Conservation (phyloP, 2,797 vertebrate species). For the Crax fasciolata region DNA sequence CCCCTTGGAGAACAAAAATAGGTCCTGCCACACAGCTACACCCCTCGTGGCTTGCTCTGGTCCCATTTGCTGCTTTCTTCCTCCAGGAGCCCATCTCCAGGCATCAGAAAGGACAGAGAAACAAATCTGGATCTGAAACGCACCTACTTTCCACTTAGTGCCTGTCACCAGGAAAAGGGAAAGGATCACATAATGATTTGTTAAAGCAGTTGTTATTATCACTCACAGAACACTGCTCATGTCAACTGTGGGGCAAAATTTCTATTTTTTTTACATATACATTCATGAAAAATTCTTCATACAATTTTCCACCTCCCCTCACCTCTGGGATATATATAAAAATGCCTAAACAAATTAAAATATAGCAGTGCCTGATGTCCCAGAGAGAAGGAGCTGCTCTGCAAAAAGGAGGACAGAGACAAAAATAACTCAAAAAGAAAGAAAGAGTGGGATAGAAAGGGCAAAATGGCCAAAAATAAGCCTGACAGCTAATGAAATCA, state of each 20-base stretch:
- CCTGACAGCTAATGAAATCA: conserved; percentile 49
- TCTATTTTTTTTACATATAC: neutral
- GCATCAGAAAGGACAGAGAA: neutral
- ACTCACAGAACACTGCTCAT: neutral
- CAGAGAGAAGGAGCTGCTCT: conserved; percentile 49
- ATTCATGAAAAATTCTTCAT: neutral
- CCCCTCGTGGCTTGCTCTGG: conserved; percentile 16
- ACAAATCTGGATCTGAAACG: conserved; percentile 11
- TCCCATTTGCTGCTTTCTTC: conserved; percentile 57
- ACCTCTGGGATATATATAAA: neutral
- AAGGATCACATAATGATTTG: neutral
- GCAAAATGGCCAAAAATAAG: conserved; percentile 66
- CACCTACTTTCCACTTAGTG: conserved; percentile 1
- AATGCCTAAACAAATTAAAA: conserved; percentile 59
- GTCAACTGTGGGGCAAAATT: neutral
- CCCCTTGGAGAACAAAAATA: conserved; percentile 36
- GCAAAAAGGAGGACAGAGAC: conserved; percentile 68
- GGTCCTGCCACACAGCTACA: neutral
- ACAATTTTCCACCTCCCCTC: neutral
- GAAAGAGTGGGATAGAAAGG: conserved; percentile 52
- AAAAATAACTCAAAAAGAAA: conserved; percentile 66
- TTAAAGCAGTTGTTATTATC: neutral
- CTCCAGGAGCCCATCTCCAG: neutral
- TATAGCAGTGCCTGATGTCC: neutral
- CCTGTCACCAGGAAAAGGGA: neutral